Conservation (phyloP, 2,888 invertebrate genomes). For the Lasioglossum calceatum region DNA sequence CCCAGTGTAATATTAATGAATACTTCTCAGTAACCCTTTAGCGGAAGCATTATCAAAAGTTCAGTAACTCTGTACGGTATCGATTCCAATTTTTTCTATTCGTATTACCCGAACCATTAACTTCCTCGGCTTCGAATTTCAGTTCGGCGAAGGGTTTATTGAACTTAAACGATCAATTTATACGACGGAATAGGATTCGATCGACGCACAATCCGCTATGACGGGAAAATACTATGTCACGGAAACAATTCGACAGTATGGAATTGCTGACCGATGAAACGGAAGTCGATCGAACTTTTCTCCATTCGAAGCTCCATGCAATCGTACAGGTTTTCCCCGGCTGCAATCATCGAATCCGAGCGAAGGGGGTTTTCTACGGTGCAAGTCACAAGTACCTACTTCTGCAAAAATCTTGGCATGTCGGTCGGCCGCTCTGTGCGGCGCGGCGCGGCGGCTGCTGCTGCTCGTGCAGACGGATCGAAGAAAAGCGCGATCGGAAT, state of each 20-base stretch:
- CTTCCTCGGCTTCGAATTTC: neutral
- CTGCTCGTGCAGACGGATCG: neutral
- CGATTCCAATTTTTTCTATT: neutral
- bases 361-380: slow-evolving; percentile 15
- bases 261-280: slow-evolving; percentile 66
- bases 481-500: slow-evolving; percentile 49
- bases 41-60: neutral
- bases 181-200: slow-evolving; percentile 46
- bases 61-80: neutral
- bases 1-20: neutral
- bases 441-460: neutral
- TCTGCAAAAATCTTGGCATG: slow-evolving; percentile 54
- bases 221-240: slow-evolving; percentile 56
- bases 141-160: neutral
- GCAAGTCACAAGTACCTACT: slow-evolving; percentile 52
- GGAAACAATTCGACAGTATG: slow-evolving; percentile 73
- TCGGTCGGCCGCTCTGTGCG: slow-evolving; percentile 18
- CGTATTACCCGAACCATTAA: neutral
- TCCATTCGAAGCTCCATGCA: slow-evolving; percentile 60
- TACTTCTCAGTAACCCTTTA: neutral
- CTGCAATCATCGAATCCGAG: slow-evolving; percentile 52
- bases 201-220: slow-evolving; percentile 44
- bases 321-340: slow-evolving; percentile 38
- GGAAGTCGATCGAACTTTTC: slow-evolving; percentile 68
- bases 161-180: slow-evolving; percentile 50